Conservation (phyloP, 2,888 invertebrate species). For the Drosophila parthenogenetica region DNA sequence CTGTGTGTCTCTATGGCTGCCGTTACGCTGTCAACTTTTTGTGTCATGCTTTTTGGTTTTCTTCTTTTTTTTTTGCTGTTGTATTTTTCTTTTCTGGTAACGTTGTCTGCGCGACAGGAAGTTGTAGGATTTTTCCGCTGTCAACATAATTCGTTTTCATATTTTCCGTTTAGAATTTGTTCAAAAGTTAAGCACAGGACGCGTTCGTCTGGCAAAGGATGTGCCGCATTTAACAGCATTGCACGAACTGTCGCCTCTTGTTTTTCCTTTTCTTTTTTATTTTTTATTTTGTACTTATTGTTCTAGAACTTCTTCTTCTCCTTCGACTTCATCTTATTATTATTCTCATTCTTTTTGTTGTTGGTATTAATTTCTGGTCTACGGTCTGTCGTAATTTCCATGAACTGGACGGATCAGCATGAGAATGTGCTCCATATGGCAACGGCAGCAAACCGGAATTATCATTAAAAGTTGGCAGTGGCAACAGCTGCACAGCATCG, state of each 20-base stretch:
- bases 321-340: background rate
- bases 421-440: constrained; percentile 55
- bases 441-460: constrained; percentile 51
- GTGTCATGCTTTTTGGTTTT: constrained; percentile 57
- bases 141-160: constrained; percentile 80
- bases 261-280: background rate
- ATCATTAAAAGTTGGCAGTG: constrained; percentile 75
- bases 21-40: constrained; percentile 49
- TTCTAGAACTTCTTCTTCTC: background rate
- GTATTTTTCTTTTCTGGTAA: constrained; percentile 18
- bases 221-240: constrained; percentile 65
- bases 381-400: constrained; percentile 52
- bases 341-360: constrained; percentile 38
- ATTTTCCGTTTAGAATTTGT: constrained; percentile 81
- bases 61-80: constrained; percentile 7
- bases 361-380: constrained; percentile 57
- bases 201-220: constrained; percentile 77
- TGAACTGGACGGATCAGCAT: constrained; percentile 45
- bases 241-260: constrained; percentile 55
- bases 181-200: constrained; percentile 70
- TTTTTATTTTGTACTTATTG: constrained; percentile 12
- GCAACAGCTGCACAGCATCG: constrained; percentile 73
- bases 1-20: constrained; percentile 1
- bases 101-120: constrained; percentile 66
- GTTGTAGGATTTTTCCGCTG: constrained; percentile 81